Conservation (phyloP, 1,140 invertebrate genomes). For the Ceratosolen solmsi region DNA sequence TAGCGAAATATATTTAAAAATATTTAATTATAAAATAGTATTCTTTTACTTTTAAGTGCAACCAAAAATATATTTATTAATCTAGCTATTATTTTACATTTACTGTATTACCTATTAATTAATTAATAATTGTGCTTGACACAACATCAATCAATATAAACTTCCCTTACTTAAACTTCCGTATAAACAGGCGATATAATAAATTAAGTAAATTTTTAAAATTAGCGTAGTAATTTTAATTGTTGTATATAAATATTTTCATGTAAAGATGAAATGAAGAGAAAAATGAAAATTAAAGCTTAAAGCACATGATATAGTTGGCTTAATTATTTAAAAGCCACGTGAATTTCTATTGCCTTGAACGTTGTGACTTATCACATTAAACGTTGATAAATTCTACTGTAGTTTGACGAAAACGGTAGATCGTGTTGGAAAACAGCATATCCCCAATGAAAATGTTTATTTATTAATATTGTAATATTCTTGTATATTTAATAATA, state of each 20-base stretch:
- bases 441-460: not conserved
- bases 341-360: slow-evolving; percentile 30
- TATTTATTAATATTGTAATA: slow-evolving; percentile 35
- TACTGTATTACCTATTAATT: not conserved
- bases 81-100: too few relatives aligned
- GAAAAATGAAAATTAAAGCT: too few relatives aligned
- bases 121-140: not conserved
- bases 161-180: too few relatives aligned
- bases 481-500: slow-evolving; percentile 6
- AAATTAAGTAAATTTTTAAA: not conserved
- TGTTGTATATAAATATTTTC: too few relatives aligned
- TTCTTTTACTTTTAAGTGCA: too few relatives aligned
- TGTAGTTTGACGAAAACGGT: slow-evolving; percentile 12
- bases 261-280: too few relatives aligned
- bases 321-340: slow-evolving; percentile 28
- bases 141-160: not conserved
- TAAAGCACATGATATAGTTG: not conserved
- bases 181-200: too few relatives aligned
- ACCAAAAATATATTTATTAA: too few relatives aligned
- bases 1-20: not conserved
- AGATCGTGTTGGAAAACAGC: not conserved
- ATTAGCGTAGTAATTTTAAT: too few relatives aligned
- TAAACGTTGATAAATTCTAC: slow-evolving; percentile 24
- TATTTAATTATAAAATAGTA: not conserved
- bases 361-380: slow-evolving; percentile 22